A percentile compares a stretch with the other conserved stretches of the same genome.
Conservation (phyloP, 1,140 invertebrate species). For the Drosophila baimaii region DNA sequence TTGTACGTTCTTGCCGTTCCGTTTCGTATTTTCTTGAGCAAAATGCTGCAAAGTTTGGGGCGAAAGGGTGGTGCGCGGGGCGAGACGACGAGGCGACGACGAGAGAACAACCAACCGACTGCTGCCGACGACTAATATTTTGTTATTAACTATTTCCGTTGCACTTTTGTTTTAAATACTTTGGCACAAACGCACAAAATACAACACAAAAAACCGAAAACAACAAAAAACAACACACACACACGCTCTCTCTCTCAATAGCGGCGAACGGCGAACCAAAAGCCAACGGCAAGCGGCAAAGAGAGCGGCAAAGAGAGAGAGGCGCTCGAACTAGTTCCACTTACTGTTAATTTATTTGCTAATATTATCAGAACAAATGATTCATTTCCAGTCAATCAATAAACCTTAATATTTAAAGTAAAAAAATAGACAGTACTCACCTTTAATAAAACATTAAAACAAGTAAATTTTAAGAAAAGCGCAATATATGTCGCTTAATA, state of each 20-base stretch:
- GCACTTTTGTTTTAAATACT: constrained; percentile 65
- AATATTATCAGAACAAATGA: no score
- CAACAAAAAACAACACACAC: constrained; percentile 40
- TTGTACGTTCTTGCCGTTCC: constrained; percentile 14
- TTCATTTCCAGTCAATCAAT: not conserved
- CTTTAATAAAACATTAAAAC: not conserved
- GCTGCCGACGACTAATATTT: constrained; percentile 55
- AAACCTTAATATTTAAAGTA: no score
- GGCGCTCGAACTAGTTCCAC: constrained; percentile 20
- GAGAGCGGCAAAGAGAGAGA: not conserved
- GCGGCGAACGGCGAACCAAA: constrained; percentile 19
- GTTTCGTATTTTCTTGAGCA: constrained; percentile 15
- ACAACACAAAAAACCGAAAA: constrained; percentile 35
- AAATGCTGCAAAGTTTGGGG: constrained; percentile 3
- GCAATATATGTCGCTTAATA: no score
- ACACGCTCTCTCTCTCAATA: constrained; percentile 7
- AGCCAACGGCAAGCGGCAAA: constrained; percentile 4
- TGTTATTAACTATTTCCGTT: constrained; percentile 65
- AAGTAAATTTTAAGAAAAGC: not conserved
- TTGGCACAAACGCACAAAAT: constrained; percentile 45
- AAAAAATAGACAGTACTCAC: not conserved
- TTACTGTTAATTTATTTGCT: no score
- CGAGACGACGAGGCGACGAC: constrained; percentile 21
- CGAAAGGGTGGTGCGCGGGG: not conserved
- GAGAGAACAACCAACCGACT: constrained; percentile 40